Conservation (phyloP, 2,888 invertebrate species). For the Drosophila longiperda region DNA sequence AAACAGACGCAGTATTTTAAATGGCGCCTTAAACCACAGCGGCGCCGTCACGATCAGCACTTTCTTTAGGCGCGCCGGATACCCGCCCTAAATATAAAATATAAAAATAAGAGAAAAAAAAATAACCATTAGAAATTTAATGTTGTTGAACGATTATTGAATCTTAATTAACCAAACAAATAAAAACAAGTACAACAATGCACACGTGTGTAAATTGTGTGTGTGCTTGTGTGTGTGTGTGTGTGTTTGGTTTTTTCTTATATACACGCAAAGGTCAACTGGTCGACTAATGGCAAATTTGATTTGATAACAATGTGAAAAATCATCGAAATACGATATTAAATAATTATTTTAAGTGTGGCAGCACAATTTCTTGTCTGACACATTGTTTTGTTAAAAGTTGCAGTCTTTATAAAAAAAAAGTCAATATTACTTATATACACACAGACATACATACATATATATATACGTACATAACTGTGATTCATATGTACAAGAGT, state of each 20-base stretch:
- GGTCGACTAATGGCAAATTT: slow-evolving; percentile 9
- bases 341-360: too few species aligned
- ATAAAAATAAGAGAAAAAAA: not conserved
- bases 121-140: slow-evolving; percentile 6
- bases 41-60: slow-evolving; percentile 98
- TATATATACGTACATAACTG: not conserved
- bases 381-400: not conserved
- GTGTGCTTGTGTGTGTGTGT: not conserved
- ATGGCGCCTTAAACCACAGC: slow-evolving; percentile 99
- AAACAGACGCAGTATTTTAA: slow-evolving; percentile 96
- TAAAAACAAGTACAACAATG: too few species aligned
- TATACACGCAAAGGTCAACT: slow-evolving; percentile 31
- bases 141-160: slow-evolving; percentile 14
- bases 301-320: not conserved
- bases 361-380: not conserved
- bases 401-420: not conserved
- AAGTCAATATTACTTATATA: not conserved
- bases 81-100: slow-evolving; percentile 91
- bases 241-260: slow-evolving; percentile 7
- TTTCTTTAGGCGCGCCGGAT: slow-evolving; percentile 98
- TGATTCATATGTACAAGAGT: not conserved
- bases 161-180: not conserved
- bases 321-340: too few species aligned
- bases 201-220: not conserved
- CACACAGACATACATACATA: not conserved